Conservation (phyloP, 2,113 vertebrate genomes). For the Potamarius usumacintae region DNA sequence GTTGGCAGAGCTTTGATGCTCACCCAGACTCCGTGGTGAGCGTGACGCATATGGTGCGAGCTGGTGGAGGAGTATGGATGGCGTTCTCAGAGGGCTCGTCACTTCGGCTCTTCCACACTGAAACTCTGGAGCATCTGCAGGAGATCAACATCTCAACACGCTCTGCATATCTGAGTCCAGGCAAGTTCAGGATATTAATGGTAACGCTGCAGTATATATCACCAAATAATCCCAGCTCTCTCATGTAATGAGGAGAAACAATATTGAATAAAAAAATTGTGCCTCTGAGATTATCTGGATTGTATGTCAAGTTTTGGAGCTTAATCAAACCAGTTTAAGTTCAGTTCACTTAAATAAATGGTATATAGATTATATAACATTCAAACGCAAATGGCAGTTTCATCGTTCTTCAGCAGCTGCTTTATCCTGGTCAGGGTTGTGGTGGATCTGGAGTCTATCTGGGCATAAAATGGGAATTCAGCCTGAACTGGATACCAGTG, state of each 20-base stretch:
- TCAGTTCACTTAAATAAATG: background rate
- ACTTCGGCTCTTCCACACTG: slow-evolving; percentile 86
- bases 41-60: slow-evolving; percentile 80
- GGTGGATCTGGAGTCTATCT: background rate
- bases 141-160: slow-evolving; percentile 86
- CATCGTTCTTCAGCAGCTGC: background rate
- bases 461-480: background rate
- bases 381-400: background rate
- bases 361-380: background rate
- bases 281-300: no score
- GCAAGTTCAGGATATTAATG: slow-evolving; percentile 61
- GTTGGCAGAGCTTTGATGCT: slow-evolving; percentile 77
- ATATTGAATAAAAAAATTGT: background rate
- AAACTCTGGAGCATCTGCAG: slow-evolving; percentile 83
- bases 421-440: background rate
- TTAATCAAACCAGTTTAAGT: background rate
- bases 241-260: background rate
- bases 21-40: slow-evolving; percentile 71
- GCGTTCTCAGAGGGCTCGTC: slow-evolving; percentile 80
- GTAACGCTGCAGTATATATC: background rate
- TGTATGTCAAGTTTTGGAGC: no score
- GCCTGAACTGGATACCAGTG: background rate
- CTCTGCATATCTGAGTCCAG: slow-evolving; percentile 78
- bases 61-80: slow-evolving; percentile 86
- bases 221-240: background rate